Evolutionary conservation across 2,113 vertebrate species (phyloP).

Genomic region (Menidia beryllina): DNA sequence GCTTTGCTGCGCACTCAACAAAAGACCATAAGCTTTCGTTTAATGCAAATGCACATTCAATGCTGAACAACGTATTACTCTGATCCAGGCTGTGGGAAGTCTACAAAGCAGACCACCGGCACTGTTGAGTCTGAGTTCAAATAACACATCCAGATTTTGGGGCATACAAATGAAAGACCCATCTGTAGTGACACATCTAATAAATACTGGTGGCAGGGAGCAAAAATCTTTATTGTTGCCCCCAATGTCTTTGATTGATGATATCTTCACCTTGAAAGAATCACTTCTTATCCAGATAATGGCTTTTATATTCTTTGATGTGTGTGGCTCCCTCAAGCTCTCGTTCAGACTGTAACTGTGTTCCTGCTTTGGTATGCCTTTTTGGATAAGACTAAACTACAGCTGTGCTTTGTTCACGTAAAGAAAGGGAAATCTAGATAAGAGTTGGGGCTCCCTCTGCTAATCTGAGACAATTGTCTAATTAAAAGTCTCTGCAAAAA

Average conservation of each 20-base stretch:
- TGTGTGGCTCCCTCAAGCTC: conserved; percentile 18
- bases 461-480: conserved; percentile 59
- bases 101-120: background rate
- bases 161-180: background rate
- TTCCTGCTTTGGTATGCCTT: conserved; percentile 39
- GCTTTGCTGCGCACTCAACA: too few relatives aligned
- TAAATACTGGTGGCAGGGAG: background rate
- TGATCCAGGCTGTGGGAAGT: conserved; percentile 6
- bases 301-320: conserved; percentile 14
- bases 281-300: conserved; percentile 19
- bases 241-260: conserved; percentile 8
- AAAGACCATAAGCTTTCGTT: background rate
- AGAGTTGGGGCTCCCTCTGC: conserved; percentile 76
- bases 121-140: conserved; percentile 27
- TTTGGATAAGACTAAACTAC: conserved; percentile 48
- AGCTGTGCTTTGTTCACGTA: conserved; percentile 47
- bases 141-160: background rate
- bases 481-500: conserved; percentile 52
- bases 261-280: conserved; percentile 36
- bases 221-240: conserved; percentile 4
- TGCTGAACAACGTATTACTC: background rate
- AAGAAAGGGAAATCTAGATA: conserved; percentile 57
- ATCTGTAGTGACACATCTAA: background rate
- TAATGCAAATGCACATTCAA: background rate
- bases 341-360: conserved; percentile 36